phyloP scores from a whole-genome alignment of 2,888 invertebrate species.

The Empis livida region DNA sequence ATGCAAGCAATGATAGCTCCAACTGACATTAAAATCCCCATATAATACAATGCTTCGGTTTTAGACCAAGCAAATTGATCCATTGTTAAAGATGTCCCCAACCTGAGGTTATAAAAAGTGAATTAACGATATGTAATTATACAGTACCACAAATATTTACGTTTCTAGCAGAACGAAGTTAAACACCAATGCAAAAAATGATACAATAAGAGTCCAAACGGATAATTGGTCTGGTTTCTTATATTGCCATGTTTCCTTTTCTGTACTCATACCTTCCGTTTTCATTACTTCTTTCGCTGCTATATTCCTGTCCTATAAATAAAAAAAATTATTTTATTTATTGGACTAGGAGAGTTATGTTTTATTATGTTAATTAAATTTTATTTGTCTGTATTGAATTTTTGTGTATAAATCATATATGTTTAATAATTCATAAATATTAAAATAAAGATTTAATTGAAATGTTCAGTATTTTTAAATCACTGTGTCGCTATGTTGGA shows the following conservation, averaged over 20 bases:
- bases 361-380: too few species aligned
- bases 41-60: conserved; percentile 59
- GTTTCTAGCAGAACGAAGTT: conserved; percentile 82
- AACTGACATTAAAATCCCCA: conserved; percentile 69
- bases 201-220: conserved; percentile 63
- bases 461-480: too few species aligned
- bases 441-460: too few species aligned
- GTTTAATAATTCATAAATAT: too few species aligned
- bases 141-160: conserved; percentile 28
- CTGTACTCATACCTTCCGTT: conserved; percentile 54
- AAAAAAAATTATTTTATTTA: neutral
- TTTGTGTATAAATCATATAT: too few species aligned
- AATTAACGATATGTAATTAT: neutral
- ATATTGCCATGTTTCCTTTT: conserved; percentile 58
- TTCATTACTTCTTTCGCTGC: conserved; percentile 69
- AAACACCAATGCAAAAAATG: conserved; percentile 74
- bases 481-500: too few species aligned
- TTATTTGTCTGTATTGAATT: too few species aligned
- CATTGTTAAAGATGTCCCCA: conserved; percentile 74
- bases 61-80: conserved; percentile 82
- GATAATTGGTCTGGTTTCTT: conserved; percentile 61
- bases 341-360: too few species aligned
- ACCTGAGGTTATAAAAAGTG: conserved; percentile 28
- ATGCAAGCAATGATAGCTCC: conserved; percentile 65
- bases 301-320: conserved; percentile 46